These are phyloP conservation scores for Chamaetylas fuelleborni DNA, from an alignment of 2,113 vertebrate genomes.

Conservation along the genomic window DNA sequence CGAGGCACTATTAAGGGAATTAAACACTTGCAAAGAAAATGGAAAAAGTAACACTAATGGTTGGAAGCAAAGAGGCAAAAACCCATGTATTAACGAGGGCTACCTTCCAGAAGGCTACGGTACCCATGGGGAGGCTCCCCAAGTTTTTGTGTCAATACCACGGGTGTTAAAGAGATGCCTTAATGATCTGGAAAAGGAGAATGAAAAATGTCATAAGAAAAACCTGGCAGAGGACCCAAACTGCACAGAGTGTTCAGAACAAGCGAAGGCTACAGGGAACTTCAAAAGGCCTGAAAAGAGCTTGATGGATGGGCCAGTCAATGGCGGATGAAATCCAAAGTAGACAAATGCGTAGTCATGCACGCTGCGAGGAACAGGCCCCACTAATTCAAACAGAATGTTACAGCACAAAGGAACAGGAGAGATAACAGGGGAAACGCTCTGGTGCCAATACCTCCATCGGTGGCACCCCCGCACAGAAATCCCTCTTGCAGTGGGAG, in stretches of 20 bases:
- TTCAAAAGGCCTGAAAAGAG: slow-evolving; percentile 58
- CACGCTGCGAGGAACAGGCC: slow-evolving; percentile 35
- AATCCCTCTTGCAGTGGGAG: background rate
- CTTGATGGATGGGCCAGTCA: slow-evolving; percentile 60
- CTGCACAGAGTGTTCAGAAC: slow-evolving; percentile 27
- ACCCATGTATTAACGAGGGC: background rate
- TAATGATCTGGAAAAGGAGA: slow-evolving; percentile 45
- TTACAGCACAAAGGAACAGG: background rate
- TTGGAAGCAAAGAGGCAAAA: background rate
- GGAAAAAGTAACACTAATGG: slow-evolving; percentile 12
- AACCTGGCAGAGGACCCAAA: slow-evolving; percentile 56
- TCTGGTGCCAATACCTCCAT: background rate
- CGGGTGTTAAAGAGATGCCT: slow-evolving; percentile 28
- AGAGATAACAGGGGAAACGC: background rate
- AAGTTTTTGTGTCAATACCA: background rate
- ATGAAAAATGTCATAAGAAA: slow-evolving; percentile 43
- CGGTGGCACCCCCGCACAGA: background rate
- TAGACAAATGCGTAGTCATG: slow-evolving; percentile 60
- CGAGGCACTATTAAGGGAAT: slow-evolving; percentile 27
- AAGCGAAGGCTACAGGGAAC: slow-evolving; percentile 53
- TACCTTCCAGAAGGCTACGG: background rate
- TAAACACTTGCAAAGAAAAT: background rate
- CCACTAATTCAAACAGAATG: slow-evolving; percentile 67
- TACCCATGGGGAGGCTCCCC: background rate
- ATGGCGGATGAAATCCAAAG: slow-evolving; percentile 62